Evolutionary conservation across 2,113 vertebrate genomes (phyloP).

Genomic region (Tachycineta bicolor): DNA sequence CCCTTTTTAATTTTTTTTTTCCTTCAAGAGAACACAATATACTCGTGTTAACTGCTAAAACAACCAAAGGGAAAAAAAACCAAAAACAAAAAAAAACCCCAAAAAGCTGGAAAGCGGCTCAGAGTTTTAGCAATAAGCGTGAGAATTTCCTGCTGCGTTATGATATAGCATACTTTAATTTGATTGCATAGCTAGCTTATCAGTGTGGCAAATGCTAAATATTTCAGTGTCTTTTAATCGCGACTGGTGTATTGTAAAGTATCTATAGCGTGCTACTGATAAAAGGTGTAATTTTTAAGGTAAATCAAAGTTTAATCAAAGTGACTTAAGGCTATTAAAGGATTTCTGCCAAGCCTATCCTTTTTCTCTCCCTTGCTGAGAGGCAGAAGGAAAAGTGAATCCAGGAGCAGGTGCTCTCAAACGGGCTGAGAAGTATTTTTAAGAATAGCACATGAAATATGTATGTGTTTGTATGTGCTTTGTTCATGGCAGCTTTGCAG

Average conservation of each 20-base stretch:
- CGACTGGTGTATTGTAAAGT: background rate
- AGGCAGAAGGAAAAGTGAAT: background rate
- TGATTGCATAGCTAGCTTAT: background rate
- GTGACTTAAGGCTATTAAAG: background rate
- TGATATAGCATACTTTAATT: background rate
- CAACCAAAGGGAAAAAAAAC: background rate
- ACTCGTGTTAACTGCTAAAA: background rate
- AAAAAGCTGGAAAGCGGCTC: background rate
- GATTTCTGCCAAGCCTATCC: background rate
- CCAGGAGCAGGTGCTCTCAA: background rate
- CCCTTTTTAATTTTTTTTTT: too few relatives aligned
- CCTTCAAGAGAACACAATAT: accelerated
- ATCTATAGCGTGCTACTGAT: accelerated
- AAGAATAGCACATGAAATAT: background rate
- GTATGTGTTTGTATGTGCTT: background rate
- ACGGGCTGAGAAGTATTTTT: constrained; percentile 1
- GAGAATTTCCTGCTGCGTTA: background rate
- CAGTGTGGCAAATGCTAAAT: accelerated
- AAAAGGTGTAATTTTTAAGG: background rate
- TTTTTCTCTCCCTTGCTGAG: background rate
- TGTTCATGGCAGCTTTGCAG: background rate
- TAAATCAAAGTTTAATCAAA: background rate
- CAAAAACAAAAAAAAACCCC: too few relatives aligned
- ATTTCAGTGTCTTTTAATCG: background rate
- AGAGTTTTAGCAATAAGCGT: background rate